Percentiles rank a stretch among this genome's conserved stretches.
Conservation (phyloP, 2,113 vertebrate species). For the Trochalopteron elliotii region DNA sequence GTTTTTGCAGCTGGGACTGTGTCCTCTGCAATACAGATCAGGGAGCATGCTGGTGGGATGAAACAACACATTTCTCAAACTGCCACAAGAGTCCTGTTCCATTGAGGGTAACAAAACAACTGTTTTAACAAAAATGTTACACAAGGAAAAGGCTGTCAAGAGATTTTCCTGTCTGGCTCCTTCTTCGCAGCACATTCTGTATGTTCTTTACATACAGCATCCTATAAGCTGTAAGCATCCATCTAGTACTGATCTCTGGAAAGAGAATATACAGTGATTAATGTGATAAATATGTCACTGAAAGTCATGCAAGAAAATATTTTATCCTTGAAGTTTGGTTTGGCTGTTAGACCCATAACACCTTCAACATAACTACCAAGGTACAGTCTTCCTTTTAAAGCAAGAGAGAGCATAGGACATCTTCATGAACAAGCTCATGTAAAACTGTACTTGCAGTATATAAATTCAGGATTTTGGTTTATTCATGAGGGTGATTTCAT, state of each 20-base stretch:
- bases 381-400: not conserved
- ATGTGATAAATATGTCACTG: not conserved
- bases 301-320: not conserved
- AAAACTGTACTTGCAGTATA: not conserved
- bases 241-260: not conserved
- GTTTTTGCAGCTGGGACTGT: not conserved
- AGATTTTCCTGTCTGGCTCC: not conserved
- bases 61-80: not conserved
- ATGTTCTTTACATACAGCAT: not conserved
- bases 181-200: not conserved
- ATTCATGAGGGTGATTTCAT: not conserved
- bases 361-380: not conserved
- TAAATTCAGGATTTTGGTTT: not conserved
- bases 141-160: not conserved
- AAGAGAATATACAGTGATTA: not conserved
- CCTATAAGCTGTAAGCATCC: not conserved
- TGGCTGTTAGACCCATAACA: not conserved
- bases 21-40: not conserved
- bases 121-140: not conserved
- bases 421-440: not conserved
- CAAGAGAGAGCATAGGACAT: not conserved
- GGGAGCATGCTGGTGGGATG: not conserved
- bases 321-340: not conserved
- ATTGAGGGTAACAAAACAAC: not conserved
- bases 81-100: not conserved